Evolutionary conservation across 2,113 vertebrate genomes (phyloP).

Genomic region (Pangasianodon gigas): DNA sequence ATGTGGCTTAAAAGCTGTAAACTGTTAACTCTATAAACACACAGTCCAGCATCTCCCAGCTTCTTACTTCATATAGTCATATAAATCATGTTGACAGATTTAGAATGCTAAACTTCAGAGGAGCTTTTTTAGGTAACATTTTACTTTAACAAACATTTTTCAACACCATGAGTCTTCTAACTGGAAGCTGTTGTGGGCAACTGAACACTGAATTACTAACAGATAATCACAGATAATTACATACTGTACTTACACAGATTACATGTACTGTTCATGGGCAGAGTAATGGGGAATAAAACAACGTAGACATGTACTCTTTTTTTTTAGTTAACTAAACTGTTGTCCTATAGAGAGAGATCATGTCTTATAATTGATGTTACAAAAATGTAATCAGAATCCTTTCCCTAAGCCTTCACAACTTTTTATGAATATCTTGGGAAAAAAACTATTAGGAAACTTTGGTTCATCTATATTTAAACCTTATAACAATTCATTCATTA

Average conservation of each 20-base stretch:
- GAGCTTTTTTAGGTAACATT: background rate
- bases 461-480: background rate
- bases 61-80: background rate
- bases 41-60: background rate
- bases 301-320: background rate
- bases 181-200: background rate
- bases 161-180: background rate
- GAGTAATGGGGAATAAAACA: background rate
- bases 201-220: background rate
- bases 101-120: constrained; percentile 30
- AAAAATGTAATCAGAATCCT: background rate
- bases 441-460: background rate
- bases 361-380: background rate
- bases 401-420: background rate
- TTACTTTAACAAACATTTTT: background rate
- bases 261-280: background rate
- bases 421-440: background rate
- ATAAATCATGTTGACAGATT: constrained; percentile 56
- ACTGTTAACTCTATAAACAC: background rate
- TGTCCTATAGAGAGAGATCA: background rate
- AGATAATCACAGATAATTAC: background rate
- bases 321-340: background rate
- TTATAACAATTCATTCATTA: background rate
- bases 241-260: background rate
- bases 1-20: background rate